Conservation (phyloP, 2,113 vertebrate genomes). For the Acinonyx jubatus region DNA sequence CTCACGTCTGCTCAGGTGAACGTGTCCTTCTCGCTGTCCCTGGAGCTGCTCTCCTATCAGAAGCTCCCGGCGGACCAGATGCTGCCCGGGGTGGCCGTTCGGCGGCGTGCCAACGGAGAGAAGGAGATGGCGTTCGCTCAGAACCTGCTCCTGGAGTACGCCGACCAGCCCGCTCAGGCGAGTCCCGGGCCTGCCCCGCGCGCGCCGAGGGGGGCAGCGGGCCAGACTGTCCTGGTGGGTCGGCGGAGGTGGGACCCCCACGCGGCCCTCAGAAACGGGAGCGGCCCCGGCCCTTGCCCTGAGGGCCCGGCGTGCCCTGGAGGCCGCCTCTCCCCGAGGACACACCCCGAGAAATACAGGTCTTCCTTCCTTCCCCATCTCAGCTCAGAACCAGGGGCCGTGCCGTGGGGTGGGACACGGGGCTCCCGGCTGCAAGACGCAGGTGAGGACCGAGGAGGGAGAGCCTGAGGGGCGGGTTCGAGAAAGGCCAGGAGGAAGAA, state of each 20-base stretch:
- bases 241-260: accelerated
- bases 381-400: not conserved
- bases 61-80: slow-evolving; percentile 82
- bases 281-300: not conserved
- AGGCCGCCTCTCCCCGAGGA: not conserved
- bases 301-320: not conserved
- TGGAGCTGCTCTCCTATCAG: slow-evolving; percentile 87
- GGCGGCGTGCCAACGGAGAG: slow-evolving; percentile 77
- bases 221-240: not conserved
- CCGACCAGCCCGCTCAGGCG: slow-evolving; percentile 83
- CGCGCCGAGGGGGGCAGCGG: accelerated
- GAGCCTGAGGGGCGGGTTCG: not conserved
- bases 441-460: not conserved
- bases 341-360: not conserved
- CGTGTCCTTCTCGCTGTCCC: slow-evolving; percentile 90
- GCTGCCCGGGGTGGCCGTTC: slow-evolving; percentile 82
- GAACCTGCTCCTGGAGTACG: slow-evolving; percentile 88
- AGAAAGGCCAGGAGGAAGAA: not conserved
- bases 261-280: not conserved
- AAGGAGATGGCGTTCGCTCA: slow-evolving; percentile 88
- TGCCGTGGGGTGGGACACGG: not conserved
- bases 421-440: not conserved
- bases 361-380: not conserved
- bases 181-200: accelerated
- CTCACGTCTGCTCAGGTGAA: slow-evolving; percentile 86